Evolutionary conservation across 1,140 invertebrate species (phyloP).

Genomic region (Zaprionus taronus): DNA sequence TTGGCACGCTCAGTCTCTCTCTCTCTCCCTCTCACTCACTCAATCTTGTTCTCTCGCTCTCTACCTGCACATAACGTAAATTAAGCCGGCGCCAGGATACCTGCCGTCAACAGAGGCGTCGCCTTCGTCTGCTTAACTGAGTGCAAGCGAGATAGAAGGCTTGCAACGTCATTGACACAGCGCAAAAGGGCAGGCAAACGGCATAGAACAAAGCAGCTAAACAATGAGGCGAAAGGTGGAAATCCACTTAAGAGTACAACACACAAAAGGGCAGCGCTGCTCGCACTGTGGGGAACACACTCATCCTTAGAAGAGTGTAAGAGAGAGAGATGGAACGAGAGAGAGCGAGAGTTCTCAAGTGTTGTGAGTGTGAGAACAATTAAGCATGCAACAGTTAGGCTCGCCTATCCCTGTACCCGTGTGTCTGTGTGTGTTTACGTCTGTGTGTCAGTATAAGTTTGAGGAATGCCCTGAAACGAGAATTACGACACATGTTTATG

Average conservation of each 20-base stretch:
- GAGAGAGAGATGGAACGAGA: background rate
- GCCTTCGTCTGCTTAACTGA: background rate
- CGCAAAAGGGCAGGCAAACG: slow-evolving; percentile 46
- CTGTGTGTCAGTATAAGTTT: slow-evolving; percentile 40
- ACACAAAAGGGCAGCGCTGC: slow-evolving; percentile 36
- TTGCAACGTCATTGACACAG: slow-evolving; percentile 77
- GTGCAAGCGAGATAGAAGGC: slow-evolving; percentile 65
- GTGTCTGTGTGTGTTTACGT: slow-evolving; percentile 28
- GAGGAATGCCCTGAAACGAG: slow-evolving; percentile 72
- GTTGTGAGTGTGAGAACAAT: slow-evolving; percentile 70
- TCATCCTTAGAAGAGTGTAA: slow-evolving; percentile 5
- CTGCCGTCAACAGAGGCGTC: slow-evolving; percentile 53
- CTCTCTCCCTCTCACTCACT: background rate
- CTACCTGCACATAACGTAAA: slow-evolving; percentile 69
- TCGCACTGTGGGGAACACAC: slow-evolving; percentile 38
- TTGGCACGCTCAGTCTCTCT: slow-evolving; percentile 14
- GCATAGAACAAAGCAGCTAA: slow-evolving; percentile 49
- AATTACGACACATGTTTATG: slow-evolving; percentile 82
- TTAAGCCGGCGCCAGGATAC: slow-evolving; percentile 82
- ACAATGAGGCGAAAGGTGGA: slow-evolving; percentile 72
- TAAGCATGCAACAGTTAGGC: slow-evolving; percentile 79
- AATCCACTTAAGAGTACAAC: slow-evolving; percentile 74
- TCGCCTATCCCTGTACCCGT: slow-evolving; percentile 9
- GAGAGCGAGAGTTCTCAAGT: slow-evolving; percentile 51
- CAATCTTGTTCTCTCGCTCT: slow-evolving; percentile 5